Evolutionary conservation across 2,888 invertebrate genomes (phyloP).

Genomic region (Microlaimidae sp.): DNA sequence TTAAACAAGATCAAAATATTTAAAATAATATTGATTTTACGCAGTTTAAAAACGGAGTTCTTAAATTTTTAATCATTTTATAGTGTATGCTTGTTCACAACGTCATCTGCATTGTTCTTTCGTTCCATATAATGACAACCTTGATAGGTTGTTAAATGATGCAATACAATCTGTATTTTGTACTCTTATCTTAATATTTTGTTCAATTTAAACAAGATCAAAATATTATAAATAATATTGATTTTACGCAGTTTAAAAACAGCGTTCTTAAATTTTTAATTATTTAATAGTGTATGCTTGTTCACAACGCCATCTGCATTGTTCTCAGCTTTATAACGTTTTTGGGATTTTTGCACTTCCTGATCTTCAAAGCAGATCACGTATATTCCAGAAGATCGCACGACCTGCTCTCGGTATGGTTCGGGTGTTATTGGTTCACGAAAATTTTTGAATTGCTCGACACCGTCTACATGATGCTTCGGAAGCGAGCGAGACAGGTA

Average conservation of each 20-base stretch:
- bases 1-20: too few species aligned
- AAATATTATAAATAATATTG: too few species aligned
- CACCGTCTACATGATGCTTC: constrained; percentile 37
- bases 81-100: background rate
- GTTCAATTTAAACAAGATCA: too few species aligned
- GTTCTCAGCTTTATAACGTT: background rate
- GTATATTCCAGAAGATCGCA: background rate
- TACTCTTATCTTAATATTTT: too few species aligned
- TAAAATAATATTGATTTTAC: too few species aligned
- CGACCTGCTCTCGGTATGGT: constrained; percentile 20
- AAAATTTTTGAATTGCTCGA: constrained; percentile 35
- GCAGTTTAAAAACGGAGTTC: too few species aligned
- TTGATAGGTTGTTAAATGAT: too few species aligned
- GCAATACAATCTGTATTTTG: too few species aligned
- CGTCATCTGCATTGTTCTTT: background rate
- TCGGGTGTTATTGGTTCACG: constrained; percentile 30
- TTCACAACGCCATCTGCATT: background rate
- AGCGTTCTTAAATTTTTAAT: too few species aligned
- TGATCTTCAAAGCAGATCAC: background rate
- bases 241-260: too few species aligned
- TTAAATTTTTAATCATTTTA: too few species aligned
- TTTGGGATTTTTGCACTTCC: background rate
- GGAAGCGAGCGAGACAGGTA: constrained; percentile 30
- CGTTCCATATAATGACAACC: too few species aligned
- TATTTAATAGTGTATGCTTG: background rate